Evolutionary conservation across 1,140 invertebrate species (phyloP).

Genomic region (Drosophila setifemur): DNA sequence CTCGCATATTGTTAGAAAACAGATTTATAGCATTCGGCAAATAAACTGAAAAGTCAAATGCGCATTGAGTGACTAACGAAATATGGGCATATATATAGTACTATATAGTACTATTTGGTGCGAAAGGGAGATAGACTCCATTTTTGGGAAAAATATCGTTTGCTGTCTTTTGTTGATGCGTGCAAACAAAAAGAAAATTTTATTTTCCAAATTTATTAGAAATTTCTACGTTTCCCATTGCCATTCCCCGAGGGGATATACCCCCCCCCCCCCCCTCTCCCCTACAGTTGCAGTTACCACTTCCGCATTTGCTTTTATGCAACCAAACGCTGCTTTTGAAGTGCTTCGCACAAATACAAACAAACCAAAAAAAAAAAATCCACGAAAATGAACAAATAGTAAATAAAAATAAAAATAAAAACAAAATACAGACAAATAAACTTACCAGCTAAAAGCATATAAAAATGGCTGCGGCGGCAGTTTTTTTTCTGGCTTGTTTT

Average conservation of each 20-base stretch:
- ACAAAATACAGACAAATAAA: conserved; percentile 27
- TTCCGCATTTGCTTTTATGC: conserved; percentile 57
- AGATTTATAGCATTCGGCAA: conserved; percentile 48
- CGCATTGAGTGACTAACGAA: conserved; percentile 30
- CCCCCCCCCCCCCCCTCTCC: background rate
- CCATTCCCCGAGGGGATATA: conserved; percentile 3
- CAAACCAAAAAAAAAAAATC: conserved; percentile 8
- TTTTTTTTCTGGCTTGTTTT: conserved; percentile 8
- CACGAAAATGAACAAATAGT: no score
- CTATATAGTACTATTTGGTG: background rate
- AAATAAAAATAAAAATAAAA: conserved; percentile 24
- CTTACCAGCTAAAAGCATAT: conserved; percentile 53
- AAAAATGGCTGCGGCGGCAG: conserved; percentile 46
- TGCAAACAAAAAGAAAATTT: conserved; percentile 49
- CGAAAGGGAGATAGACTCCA: conserved; percentile 9
- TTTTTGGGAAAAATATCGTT: conserved; percentile 51
- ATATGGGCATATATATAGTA: conserved; percentile 7
- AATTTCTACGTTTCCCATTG: conserved; percentile 21
- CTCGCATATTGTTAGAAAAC: conserved; percentile 33
- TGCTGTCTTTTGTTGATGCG: conserved; percentile 54
- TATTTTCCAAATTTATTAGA: conserved; percentile 66
- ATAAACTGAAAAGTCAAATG: conserved; percentile 36
- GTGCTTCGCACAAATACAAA: conserved; percentile 39
- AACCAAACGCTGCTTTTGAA: conserved; percentile 56
- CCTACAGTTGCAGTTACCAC: conserved; percentile 32